A percentile compares a stretch with the other conserved stretches of the same genome.
Evolutionary conservation across 2,888 invertebrate genomes (phyloP).

Genomic region (Pyrrhia umbra): DNA sequence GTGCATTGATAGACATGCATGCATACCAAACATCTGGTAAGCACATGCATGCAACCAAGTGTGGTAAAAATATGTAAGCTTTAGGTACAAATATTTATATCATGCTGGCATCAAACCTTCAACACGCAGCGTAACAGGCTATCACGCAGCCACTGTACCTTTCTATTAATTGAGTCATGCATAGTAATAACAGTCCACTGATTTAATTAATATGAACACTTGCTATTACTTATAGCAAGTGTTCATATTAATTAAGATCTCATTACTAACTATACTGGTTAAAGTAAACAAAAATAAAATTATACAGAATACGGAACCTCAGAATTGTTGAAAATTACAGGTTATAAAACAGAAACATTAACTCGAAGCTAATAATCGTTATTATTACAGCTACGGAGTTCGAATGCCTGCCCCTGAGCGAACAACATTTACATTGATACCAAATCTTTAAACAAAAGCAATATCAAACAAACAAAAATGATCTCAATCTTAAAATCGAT

Average conservation of each 20-base stretch:
- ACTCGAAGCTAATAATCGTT: conserved; percentile 43
- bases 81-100: no score
- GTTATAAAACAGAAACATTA: conserved; percentile 31
- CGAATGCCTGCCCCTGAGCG: conserved; percentile 48
- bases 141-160: not conserved
- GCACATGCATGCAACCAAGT: no score
- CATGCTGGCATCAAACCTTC: no score
- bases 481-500: conserved; percentile 32
- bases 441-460: conserved; percentile 5
- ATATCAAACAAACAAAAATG: conserved; percentile 10
- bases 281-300: not conserved
- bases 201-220: no score
- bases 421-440: conserved; percentile 10
- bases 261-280: not conserved
- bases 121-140: no score
- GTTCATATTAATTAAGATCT: not conserved
- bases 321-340: conserved; percentile 12
- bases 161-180: not conserved
- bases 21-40: no score
- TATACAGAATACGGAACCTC: conserved; percentile 13
- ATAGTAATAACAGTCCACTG: not conserved
- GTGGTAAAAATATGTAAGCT: no score
- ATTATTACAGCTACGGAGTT: conserved; percentile 42
- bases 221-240: not conserved
- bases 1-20: no score